phyloP scores from a whole-genome alignment of 2,113 vertebrate genomes.

The Eira barbara region DNA sequence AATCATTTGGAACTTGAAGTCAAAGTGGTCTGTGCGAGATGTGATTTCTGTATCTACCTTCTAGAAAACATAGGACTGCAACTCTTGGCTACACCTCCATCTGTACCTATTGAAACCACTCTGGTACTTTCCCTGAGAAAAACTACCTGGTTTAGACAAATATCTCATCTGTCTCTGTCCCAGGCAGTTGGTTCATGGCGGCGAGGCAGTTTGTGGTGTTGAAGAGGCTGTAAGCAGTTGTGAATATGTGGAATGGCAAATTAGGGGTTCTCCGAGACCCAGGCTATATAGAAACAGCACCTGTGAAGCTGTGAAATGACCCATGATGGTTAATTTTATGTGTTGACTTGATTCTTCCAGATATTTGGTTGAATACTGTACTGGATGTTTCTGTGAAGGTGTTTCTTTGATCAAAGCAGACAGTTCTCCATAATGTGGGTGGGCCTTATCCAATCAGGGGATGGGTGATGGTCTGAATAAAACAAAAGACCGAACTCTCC shows the following conservation, averaged over 20 bases:
- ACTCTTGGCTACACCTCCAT: not conserved
- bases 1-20: not conserved
- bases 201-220: not conserved
- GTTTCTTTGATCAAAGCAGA: not conserved
- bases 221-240: not conserved
- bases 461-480: not conserved
- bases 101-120: not conserved
- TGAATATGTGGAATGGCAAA: not conserved
- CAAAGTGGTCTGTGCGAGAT: not conserved
- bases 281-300: not conserved
- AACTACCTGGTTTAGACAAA: not conserved
- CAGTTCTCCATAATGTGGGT: not conserved
- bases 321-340: not conserved
- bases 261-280: not conserved
- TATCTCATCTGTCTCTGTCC: not conserved
- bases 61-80: not conserved
- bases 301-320: not conserved
- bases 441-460: not conserved
- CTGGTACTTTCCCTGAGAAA: not conserved
- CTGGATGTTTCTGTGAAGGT: not conserved
- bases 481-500: not conserved
- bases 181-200: not conserved
- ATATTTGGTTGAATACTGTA: not conserved
- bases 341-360: not conserved
- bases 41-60: not conserved